Base-by-base conservation (phyloP, 2,888 invertebrate genomes). In the Eumerus sabulonum region DNA sequence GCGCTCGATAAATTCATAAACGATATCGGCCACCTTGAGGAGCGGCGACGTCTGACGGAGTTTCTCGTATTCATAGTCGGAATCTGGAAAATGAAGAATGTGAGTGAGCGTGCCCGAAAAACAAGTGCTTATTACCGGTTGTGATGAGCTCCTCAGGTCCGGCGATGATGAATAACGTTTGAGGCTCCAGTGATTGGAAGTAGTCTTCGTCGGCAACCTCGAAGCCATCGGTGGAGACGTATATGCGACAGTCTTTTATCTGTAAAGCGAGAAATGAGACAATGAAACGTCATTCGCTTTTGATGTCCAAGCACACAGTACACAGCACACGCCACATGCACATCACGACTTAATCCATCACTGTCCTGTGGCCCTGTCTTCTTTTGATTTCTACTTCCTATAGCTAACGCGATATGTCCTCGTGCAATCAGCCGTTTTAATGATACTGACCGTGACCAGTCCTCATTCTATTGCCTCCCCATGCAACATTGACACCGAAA, bases 201-300 rank as follows among this genome's bases (percentile, higher is more conserved):
- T 95, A 96, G 36, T 94, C 94, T 83, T 96, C 94, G 83, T 93
- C 94, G 48, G 93, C 92, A 14, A 95, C 92, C 83, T 91, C 90
- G 35, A 93, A 93, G 57, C 94, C 94, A 88, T 95, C 94, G 82
- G 91, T 90, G 17, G 92, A 91, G 76, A 92, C 90, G 86, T 90
- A 92, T 42, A 92, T 88, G 68, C 90, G 89, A 84, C 91, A 90
- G 57, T 88, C 84, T 81, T 84, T 81, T 51, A 88, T 84, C 89
- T 89, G 36, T 19, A 64, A 82, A 36, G 11, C 36, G 11, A 36
- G n/a, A 27, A 27, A 27, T 27, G n/a, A n/a, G n/a, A n/a, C n/a
- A n/a, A n/a, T n/a, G n/a, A n/a, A n/a, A n/a, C n/a, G n/a, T n/a
- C n/a, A n/a, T n/a, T n/a, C n/a, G n/a, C n/a, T n/a, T n/a, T n/a